Evolutionary conservation across 2,113 vertebrate species (phyloP).

Genomic region (Equus quagga): DNA sequence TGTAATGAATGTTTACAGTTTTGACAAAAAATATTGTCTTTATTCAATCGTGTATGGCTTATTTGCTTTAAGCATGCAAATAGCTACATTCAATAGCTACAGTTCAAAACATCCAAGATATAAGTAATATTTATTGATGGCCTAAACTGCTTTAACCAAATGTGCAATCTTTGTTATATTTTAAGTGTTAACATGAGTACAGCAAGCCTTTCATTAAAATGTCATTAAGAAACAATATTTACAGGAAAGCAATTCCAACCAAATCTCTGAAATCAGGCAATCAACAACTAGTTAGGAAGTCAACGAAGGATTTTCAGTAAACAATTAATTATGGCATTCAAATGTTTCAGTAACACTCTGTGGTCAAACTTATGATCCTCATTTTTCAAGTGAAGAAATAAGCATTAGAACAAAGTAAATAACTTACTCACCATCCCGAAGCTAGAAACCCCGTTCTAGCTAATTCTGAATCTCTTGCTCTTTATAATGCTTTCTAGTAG

Average conservation of each 20-base stretch:
- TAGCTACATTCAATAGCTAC: not conserved
- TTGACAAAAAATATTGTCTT: not conserved
- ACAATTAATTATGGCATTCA: not conserved
- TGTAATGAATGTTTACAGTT: conserved; percentile 31
- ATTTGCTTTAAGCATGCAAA: conserved; percentile 20
- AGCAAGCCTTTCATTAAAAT: not conserved
- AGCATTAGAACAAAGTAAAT: not conserved
- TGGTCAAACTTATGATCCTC: not conserved
- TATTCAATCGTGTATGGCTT: not conserved
- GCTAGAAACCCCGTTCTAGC: not conserved
- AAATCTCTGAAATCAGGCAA: conserved; percentile 1
- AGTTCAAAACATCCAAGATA: conserved; percentile 7
- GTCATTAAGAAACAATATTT: not conserved
- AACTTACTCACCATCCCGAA: not conserved
- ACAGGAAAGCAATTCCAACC: not conserved
- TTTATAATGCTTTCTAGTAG: not conserved
- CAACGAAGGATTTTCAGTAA: not conserved
- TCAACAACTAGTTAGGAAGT: not conserved
- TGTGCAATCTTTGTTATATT: conserved; percentile 10
- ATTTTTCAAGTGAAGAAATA: conserved; percentile 34
- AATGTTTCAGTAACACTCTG: not conserved
- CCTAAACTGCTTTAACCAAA: not conserved
- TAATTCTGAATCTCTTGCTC: not conserved
- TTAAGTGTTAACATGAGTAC: not conserved
- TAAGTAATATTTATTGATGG: not conserved